phyloP scores from a whole-genome alignment of 1,140 invertebrate genomes.

The Chrysopa pallens region DNA sequence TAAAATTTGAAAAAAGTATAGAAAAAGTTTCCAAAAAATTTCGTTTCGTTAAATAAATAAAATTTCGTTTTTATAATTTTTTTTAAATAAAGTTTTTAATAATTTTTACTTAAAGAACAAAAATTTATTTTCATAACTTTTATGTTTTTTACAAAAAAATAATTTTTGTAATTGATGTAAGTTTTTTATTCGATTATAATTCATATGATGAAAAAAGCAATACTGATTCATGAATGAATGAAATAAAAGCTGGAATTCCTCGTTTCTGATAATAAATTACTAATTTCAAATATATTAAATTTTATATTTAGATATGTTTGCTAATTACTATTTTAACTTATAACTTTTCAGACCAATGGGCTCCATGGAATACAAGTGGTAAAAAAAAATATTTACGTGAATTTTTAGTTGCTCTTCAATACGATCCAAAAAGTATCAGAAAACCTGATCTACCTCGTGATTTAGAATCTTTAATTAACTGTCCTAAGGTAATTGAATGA shows the following conservation, averaged over 20 bases:
- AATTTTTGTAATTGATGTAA: no score
- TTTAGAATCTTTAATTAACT: constrained; percentile 2
- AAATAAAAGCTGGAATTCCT: constrained; percentile 7
- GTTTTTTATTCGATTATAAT: background rate
- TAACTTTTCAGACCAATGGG: constrained; percentile 60
- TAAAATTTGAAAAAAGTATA: no score
- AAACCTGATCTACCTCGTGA: constrained; percentile 40
- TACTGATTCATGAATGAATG: constrained; percentile 2
- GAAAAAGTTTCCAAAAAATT: no score
- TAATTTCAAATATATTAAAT: background rate
- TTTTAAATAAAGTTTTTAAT: no score
- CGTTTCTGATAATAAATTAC: constrained; percentile 6
- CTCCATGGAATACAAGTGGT: constrained; percentile 58
- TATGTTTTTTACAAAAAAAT: no score
- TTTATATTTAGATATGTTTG: no score
- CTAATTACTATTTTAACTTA: no score
- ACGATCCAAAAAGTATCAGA: constrained; percentile 49
- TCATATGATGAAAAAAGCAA: constrained; percentile 5
- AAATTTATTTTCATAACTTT: no score
- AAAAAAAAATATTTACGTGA: constrained; percentile 69
- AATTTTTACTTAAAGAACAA: no score
- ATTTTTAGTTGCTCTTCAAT: constrained; percentile 55
- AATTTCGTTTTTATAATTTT: no score
- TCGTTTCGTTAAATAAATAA: no score
- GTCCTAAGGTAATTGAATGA: constrained; percentile 17